Conservation (phyloP, 2,888 invertebrate genomes). For the Diadegma fenestrale region DNA sequence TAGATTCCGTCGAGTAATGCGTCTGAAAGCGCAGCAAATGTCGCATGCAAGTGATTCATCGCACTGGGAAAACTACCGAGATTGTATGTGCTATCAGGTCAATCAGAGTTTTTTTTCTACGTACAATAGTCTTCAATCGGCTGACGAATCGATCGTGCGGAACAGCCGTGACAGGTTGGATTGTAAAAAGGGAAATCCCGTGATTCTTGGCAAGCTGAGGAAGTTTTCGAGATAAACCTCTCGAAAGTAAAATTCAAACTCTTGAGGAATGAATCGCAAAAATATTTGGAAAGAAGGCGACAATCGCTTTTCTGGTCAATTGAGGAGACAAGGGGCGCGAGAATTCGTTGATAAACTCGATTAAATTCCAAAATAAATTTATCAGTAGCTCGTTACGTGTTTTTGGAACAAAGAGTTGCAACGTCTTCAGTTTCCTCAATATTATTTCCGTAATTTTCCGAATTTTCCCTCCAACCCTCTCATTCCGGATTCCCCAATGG, state of each 20-base stretch:
- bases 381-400: neutral
- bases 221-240: conserved; percentile 22
- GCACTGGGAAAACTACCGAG: conserved; percentile 40
- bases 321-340: neutral
- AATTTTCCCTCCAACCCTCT: neutral
- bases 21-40: conserved; percentile 3
- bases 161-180: neutral
- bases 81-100: conserved; percentile 22
- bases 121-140: conserved; percentile 8
- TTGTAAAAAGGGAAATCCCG: neutral
- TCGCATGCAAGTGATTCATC: conserved; percentile 44
- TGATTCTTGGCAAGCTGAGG: conserved; percentile 8
- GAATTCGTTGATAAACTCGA: neutral
- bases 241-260: neutral
- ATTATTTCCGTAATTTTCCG: neutral
- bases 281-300: neutral
- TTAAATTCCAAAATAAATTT: neutral
- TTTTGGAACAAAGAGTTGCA: neutral
- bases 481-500: neutral
- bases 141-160: conserved; percentile 27
- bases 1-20: conserved; percentile 11
- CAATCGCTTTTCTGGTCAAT: neutral
- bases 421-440: no score
- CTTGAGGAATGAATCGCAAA: neutral
- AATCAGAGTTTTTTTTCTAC: conserved; percentile 11